Base-by-base conservation (phyloP, 2,888 invertebrate genomes). In the Coremacera marginata region DNA sequence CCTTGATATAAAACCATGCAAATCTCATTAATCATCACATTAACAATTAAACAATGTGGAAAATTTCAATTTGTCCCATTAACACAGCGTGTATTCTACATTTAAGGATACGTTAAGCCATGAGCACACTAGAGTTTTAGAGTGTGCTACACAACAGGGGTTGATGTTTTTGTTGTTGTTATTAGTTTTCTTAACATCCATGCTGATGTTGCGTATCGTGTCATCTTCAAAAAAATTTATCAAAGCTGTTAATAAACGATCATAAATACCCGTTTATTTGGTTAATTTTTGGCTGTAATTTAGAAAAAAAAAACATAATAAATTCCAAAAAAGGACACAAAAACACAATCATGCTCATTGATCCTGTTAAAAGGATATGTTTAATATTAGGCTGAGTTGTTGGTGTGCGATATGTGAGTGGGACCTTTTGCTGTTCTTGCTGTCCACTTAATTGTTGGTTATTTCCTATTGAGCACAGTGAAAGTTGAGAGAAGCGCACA, bases 1-100 rank as follows among this genome's bases (percentile, higher is more conserved):
- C 14, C 14, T 14, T 44, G 14, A 44, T 44, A 44, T 44, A 71
- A 73, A 63, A 79, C 85, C 83, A 85, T 86, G 85, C 83, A 86
- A 83, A 84, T 83, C 80, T 83, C 84, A 86, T 86, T 87, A 84
- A 85, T 86, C 88, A 87, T 84, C 81, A 82, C 84, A 80, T 84
- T 83, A 82, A 83, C 84, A 85, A 86, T 84, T 85, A 87, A 86
- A 86, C 85, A 85, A 87, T 82, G 84, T 86, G 87, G 86, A 87
- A 87, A 86, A 85, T 87, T 84, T 83, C 83, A 83, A 84, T 83
- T 84, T 84, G 80, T 81, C 52, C 68, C 67, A 75, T 68, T 63
- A 73, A 52, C 63, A 27, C 63, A 57, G 57, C 71, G 34, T 70
- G 70, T 14, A 44, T 44, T 44, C 11, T 44, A 11, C 44, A 1